phyloP scores from a whole-genome alignment of 2,797 vertebrate genomes.

The Galaxias olidus region DNA sequence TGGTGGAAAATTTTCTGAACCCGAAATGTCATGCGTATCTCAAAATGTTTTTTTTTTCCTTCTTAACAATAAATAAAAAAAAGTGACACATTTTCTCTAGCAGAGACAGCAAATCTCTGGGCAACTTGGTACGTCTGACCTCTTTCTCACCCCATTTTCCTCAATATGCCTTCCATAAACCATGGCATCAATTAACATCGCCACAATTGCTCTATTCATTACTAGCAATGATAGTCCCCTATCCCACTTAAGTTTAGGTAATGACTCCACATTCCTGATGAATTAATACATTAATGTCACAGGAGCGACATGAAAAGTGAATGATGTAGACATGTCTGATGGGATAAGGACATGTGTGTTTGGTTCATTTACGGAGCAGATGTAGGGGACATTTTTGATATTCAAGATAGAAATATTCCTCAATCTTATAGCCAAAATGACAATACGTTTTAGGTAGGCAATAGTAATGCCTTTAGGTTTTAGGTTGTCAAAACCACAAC shows the following conservation, averaged over 20 bases:
- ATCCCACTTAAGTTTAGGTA: conserved; percentile 21
- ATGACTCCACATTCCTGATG: conserved; percentile 41
- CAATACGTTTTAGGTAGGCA: no score
- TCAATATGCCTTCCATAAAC: conserved; percentile 42
- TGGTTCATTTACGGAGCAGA: not conserved
- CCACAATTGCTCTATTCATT: conserved; percentile 53
- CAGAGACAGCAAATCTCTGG: not conserved
- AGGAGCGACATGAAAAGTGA: conserved; percentile 42
- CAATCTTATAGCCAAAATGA: no score
- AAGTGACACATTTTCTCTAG: no score
- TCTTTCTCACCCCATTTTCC: conserved; percentile 43
- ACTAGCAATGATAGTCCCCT: conserved; percentile 30
- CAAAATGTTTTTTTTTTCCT: conserved; percentile 1
- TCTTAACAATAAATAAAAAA: conserved; percentile 3
- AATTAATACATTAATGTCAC: conserved; percentile 42
- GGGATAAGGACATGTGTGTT: conserved; percentile 39
- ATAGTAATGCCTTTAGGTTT: no score
- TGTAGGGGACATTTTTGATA: not conserved
- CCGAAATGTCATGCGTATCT: conserved; percentile 36
- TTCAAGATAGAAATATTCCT: not conserved
- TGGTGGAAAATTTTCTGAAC: conserved; percentile 36
- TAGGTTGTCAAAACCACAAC: no score
- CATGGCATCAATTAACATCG: conserved; percentile 51
- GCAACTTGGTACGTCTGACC: conserved; percentile 35
- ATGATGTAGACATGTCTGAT: conserved; percentile 37